Base-by-base conservation (phyloP, 1,140 invertebrate species). In the Brachionus sp. region DNA sequence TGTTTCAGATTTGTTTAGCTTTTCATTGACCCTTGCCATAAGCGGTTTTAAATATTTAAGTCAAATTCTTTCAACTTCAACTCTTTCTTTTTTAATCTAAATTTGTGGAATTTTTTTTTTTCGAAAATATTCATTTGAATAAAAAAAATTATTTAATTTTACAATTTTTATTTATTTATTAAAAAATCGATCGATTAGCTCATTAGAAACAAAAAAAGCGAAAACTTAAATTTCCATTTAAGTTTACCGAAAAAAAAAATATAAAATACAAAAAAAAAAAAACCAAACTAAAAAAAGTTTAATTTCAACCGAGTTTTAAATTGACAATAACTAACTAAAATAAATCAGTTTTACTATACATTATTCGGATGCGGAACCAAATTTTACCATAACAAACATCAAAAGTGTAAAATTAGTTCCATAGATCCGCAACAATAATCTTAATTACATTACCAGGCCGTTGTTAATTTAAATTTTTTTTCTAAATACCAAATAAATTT, bases 241-340 rank as follows among this genome's bases (percentile, higher is more conserved):
- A 57, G 50, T 57, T 50, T 50, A 57, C 50, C 50, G 19, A 57
- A 57, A 53, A 57, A 57, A 42, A 42, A 13, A 7, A 23, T 7
- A 57, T 23, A 19, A 57, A 53, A 57, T 9, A 29, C 7, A 23
- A 5, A 66, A 64, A 64, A 10, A 64, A 64, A 64, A 68, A 29
- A 33, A 13, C 2, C 13, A 37, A 7, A 7, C 4, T 1, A 12
- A 70, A 70, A 70, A 70, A 70, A 70, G 33, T 39, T 70, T 70
- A 66, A 37, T 70, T 70, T 70, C 66, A 70, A 70, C 66, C 66
- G 66, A 70, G 66, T 70, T 70, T 42, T 70, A 39, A 70, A 70
- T 70, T 70, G 66, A 70, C 66, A 70, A 37, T 9, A 70, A 70
- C 66, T 70, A 70, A 70, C 66, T 70, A 70, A 70, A 70, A 70